Conservation (phyloP, 2,113 vertebrate genomes). For the Prunella fulvescens region DNA sequence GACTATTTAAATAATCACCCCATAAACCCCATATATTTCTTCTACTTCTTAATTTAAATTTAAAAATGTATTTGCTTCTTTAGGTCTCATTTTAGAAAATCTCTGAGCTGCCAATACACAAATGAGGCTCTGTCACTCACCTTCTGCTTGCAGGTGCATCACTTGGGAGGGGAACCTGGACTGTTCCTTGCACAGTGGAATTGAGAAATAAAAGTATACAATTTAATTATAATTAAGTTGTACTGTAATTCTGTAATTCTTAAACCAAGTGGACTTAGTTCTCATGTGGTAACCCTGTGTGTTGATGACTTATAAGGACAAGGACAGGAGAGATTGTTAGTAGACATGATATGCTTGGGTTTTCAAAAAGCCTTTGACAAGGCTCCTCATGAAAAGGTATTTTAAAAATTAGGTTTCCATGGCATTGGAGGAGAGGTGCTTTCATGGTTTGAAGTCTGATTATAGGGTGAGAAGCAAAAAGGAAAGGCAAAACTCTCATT, state of each 20-base stretch:
- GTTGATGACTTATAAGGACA: neutral
- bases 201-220: neutral
- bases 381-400: neutral
- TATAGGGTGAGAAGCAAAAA: neutral
- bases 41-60: neutral
- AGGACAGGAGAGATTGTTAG: neutral
- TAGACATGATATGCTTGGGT: neutral
- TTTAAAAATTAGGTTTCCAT: neutral
- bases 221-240: neutral
- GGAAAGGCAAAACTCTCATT: neutral
- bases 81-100: neutral
- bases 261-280: neutral
- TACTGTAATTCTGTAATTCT: neutral
- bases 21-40: neutral
- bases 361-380: neutral
- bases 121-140: neutral
- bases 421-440: neutral
- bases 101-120: neutral
- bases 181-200: neutral
- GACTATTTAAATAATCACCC: neutral
- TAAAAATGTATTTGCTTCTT: neutral
- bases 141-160: neutral
- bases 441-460: neutral
- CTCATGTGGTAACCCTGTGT: accelerated
- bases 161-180: neutral